Percentiles rank a stretch among this genome's conserved stretches.
phyloP scores from a whole-genome alignment of 2,797 vertebrate genomes.

The Sebastes nivosus region DNA sequence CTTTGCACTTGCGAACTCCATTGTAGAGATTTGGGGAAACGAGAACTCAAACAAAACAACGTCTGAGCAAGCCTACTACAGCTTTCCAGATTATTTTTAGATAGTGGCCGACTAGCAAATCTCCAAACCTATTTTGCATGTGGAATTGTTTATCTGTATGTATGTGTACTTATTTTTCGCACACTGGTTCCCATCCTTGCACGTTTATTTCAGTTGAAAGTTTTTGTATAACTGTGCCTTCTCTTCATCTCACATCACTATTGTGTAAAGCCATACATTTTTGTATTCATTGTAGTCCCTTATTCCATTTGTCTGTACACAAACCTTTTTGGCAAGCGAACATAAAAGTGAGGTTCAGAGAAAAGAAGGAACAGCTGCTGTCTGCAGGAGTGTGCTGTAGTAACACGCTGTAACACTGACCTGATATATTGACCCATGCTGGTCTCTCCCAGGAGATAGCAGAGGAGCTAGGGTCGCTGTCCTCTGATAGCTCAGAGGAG shows the following conservation, averaged over 20 bases:
- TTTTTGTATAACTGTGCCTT: conserved; percentile 34
- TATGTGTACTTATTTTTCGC: background rate
- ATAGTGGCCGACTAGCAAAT: background rate
- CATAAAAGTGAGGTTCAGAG: conserved; percentile 47
- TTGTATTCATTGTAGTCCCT: background rate
- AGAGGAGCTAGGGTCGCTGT: conserved; percentile 91
- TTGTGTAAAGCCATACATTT: background rate
- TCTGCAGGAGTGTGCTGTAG: conserved; percentile 13
- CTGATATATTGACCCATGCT: conserved; percentile 47
- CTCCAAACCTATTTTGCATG: background rate
- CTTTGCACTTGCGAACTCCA: background rate
- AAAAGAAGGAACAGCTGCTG: conserved; percentile 43
- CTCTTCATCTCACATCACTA: conserved; percentile 62
- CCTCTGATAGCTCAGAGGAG: conserved; percentile 95
- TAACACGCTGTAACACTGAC: background rate
- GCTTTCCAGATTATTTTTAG: background rate
- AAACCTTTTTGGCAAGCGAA: background rate
- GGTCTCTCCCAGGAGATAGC: conserved; percentile 90
- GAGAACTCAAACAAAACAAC: background rate
- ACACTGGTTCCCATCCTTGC: conserved; percentile 36
- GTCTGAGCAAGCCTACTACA: background rate
- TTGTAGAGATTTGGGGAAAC: background rate
- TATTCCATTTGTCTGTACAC: background rate
- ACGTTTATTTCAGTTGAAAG: conserved; percentile 22
- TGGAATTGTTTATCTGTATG: background rate